These are phyloP conservation scores for Harpalus rubripes DNA, from an alignment of 2,888 invertebrate species.

Conservation along the genomic window DNA sequence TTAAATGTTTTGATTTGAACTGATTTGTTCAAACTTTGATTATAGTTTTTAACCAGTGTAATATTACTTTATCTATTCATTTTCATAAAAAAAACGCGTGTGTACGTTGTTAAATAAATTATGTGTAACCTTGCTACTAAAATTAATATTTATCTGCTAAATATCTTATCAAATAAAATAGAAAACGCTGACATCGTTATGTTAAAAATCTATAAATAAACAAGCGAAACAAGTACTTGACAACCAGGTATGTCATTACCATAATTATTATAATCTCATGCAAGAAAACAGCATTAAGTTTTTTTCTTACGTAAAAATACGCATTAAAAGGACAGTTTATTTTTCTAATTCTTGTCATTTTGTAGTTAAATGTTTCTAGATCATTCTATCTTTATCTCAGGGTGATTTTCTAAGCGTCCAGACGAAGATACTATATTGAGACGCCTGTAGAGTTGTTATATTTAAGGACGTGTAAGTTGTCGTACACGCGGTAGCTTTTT, in stretches of 20 bases:
- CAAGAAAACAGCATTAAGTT: constrained; percentile 35
- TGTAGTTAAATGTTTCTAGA: not conserved
- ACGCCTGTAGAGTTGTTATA: not conserved
- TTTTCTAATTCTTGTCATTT: constrained; percentile 13
- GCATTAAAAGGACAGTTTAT: not conserved
- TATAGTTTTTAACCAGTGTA: no score
- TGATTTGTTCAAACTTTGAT: no score
- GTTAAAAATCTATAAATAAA: constrained; percentile 33
- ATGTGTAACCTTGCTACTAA: not conserved
- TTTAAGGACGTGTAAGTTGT: constrained; percentile 16
- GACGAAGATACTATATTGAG: constrained; percentile 22
- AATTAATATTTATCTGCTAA: constrained; percentile 22
- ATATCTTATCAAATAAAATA: constrained; percentile 26
- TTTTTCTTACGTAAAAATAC: constrained; percentile 14
- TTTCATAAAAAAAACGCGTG: not conserved
- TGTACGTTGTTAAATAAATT: not conserved
- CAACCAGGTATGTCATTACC: constrained; percentile 9
- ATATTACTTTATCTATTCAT: no score
- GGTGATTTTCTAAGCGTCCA: not conserved
- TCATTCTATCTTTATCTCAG: constrained; percentile 14
- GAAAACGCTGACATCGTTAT: constrained; percentile 21
- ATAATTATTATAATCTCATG: constrained; percentile 33
- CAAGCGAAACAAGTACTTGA: not conserved
- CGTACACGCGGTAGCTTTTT: constrained; percentile 23
- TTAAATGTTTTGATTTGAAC: no score